Evolutionary conservation across 2,797 vertebrate species (phyloP).

Genomic region (Coccyzus lansbergi): DNA sequence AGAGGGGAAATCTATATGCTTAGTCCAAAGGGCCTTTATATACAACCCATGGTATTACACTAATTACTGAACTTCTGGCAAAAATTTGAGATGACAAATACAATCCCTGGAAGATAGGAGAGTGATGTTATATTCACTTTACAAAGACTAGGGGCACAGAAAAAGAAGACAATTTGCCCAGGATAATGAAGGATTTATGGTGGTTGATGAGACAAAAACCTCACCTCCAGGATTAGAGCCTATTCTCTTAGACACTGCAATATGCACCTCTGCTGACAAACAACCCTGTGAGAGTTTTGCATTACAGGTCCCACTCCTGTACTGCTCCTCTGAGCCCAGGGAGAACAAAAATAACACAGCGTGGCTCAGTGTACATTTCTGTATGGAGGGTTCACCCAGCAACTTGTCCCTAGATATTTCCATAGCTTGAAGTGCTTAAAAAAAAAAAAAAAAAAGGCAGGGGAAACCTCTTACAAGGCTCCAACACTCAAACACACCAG

Average conservation of each 20-base stretch:
- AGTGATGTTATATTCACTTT: not conserved
- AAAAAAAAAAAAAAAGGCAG: not conserved
- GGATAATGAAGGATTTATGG: not conserved
- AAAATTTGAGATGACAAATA: not conserved
- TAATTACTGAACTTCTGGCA: not conserved
- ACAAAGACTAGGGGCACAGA: not conserved
- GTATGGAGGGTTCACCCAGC: not conserved
- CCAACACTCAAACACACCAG: not conserved
- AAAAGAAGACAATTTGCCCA: not conserved
- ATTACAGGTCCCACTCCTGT: not conserved
- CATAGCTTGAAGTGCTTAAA: not conserved
- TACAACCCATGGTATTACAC: fast-evolving
- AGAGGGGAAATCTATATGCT: fast-evolving
- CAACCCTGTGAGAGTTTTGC: not conserved
- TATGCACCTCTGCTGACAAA: not conserved
- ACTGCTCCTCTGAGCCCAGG: not conserved
- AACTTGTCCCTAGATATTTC: not conserved
- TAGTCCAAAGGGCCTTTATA: not conserved
- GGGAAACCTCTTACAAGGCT: not conserved
- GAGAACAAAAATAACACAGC: not conserved
- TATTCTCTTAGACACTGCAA: not conserved
- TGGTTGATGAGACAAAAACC: not conserved
- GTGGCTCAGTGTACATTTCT: not conserved
- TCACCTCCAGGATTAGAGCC: not conserved
- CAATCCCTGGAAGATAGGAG: not conserved